A percentile compares a stretch with the other conserved stretches of the same genome.
Conservation (phyloP, 2,797 vertebrate species). For the Aplochiton taeniatus region DNA sequence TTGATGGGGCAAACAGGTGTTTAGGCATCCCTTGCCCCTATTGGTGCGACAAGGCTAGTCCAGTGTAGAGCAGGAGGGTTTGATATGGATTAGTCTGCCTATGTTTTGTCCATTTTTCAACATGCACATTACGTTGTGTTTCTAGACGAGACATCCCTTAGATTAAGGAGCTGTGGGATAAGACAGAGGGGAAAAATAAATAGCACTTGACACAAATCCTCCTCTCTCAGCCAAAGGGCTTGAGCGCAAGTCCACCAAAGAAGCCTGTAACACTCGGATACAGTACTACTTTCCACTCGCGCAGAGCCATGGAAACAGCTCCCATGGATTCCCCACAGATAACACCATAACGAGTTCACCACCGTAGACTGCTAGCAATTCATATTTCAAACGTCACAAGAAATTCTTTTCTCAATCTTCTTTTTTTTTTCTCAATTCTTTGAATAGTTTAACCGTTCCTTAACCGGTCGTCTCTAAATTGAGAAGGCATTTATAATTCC, state of each 20-base stretch:
- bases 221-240: slow-evolving; percentile 51
- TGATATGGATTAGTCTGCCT: too few relatives aligned
- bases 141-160: slow-evolving; percentile 61
- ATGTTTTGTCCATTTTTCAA: slow-evolving; percentile 17
- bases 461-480: neutral
- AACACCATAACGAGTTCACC: slow-evolving; percentile 53
- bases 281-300: slow-evolving; percentile 64
- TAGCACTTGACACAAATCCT: slow-evolving; percentile 55
- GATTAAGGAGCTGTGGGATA: slow-evolving; percentile 61
- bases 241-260: slow-evolving; percentile 49
- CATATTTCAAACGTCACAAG: slow-evolving; percentile 56
- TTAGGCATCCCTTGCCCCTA: slow-evolving; percentile 16
- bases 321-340: slow-evolving; percentile 57
- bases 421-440: neutral
- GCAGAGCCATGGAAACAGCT: slow-evolving; percentile 61
- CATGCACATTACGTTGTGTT: slow-evolving; percentile 54
- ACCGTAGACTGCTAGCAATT: slow-evolving; percentile 33
- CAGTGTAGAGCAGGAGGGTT: too few relatives aligned
- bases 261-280: slow-evolving; percentile 65
- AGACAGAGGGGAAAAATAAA: slow-evolving; percentile 71
- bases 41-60: too few relatives aligned
- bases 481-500: neutral
- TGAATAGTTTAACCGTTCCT: neutral
- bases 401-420: neutral
- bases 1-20: slow-evolving; percentile 68